Base-by-base conservation (phyloP, 2,113 vertebrate species). In the Solea solea region DNA sequence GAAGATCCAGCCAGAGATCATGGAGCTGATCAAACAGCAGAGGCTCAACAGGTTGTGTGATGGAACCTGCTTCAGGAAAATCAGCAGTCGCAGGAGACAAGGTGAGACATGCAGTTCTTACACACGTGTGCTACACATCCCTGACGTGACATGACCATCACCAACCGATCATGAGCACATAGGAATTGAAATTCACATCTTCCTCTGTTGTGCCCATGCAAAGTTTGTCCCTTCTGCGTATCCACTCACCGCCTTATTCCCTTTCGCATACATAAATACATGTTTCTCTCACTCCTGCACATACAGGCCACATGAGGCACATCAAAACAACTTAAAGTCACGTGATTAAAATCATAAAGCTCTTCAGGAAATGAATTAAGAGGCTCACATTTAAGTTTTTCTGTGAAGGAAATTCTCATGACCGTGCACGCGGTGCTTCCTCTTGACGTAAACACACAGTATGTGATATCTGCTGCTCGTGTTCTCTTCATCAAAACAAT, bases 1-100 rank as follows among this genome's bases (percentile, higher is more conserved):
- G 94, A 99, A 99, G 94, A 99, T 99, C 88, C 98, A 99, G 88
- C 98, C 98, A 0, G 97, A 99, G 94, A 99, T 99, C 91, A 93
- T 99, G 93, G 97, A 99, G 94, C 90, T 99, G 87, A 97, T 99
- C 90, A 99, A 99, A 86, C 97, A 99, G 78, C 98, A 99, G 83
- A 93, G 98, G 79, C 96, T 99, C 75, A 99, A 99, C 92, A 95
- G 98, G 51, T 93, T 99, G 9, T 98, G 98, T 81, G 98, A 99
- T 74, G 98, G 98, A 74, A 99, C 97, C 85, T 98, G 97, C 92
- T 99, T 99, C 90, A 95, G 97, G 90, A 99, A 99, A 90, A 97
- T 98, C 89, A 99, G 97, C 79, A 96, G 95, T 91, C 95, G 98
- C 48, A 93, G 97, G 85, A 95, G 97, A 76, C 97, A 98, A 96